Conservation (phyloP, 2,888 invertebrate genomes). For the Orthonevra nobilis region DNA sequence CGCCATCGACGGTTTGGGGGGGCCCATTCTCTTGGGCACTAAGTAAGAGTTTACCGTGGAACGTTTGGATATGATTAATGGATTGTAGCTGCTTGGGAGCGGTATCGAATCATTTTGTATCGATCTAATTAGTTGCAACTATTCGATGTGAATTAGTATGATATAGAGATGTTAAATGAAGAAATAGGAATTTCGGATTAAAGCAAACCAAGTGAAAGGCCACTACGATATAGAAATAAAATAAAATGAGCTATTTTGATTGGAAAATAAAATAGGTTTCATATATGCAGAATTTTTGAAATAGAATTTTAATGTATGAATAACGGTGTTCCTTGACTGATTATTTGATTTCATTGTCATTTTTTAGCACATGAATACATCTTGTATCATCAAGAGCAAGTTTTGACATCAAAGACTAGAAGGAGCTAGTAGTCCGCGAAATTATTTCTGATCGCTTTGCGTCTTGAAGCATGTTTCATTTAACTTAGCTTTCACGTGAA, state of each 20-base stretch:
- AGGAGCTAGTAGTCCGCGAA: no score
- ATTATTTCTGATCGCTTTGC: no score
- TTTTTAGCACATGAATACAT: no score
- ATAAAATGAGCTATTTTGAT: background rate
- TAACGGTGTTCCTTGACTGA: no score
- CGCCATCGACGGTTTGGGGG: conserved; percentile 46
- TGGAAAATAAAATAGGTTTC: no score
- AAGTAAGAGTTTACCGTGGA: conserved; percentile 35
- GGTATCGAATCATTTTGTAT: conserved; percentile 52
- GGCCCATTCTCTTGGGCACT: conserved; percentile 26
- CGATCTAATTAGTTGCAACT: conserved; percentile 57
- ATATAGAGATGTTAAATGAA: conserved; percentile 41
- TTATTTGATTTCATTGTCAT: no score
- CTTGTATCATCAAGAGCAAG: no score
- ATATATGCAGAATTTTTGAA: no score
- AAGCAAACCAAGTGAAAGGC: conserved; percentile 32
- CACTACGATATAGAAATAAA: background rate
- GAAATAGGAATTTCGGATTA: conserved; percentile 12
- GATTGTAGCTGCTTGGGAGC: conserved; percentile 32
- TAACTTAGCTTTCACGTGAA: no score
- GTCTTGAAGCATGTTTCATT: no score
- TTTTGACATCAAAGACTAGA: no score
- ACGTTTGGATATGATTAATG: conserved; percentile 55
- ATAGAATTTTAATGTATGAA: no score
- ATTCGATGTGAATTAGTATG: conserved; percentile 46